These are phyloP conservation scores for Hymenopus coronatus DNA, from an alignment of 2,888 invertebrate species.

Conservation along the genomic window DNA sequence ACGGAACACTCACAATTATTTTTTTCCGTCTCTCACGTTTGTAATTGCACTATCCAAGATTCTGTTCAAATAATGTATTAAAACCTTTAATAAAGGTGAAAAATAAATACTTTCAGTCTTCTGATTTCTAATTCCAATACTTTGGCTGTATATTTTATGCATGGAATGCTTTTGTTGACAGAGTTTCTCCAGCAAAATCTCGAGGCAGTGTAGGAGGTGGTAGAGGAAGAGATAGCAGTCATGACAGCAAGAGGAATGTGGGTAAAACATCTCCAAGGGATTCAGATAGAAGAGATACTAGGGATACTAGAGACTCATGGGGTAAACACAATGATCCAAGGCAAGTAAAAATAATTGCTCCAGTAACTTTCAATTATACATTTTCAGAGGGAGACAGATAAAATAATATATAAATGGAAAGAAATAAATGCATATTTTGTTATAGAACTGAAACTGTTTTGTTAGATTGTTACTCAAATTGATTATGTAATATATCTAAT, in stretches of 20 bases:
- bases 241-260: conserved; percentile 21
- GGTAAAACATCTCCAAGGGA: conserved; percentile 28
- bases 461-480: too few species aligned
- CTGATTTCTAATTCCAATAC: not conserved
- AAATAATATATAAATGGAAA: too few species aligned
- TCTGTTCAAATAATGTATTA: too few species aligned
- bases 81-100: too few species aligned
- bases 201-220: conserved; percentile 21
- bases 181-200: conserved; percentile 24
- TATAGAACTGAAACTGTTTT: too few species aligned
- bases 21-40: too few species aligned
- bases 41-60: too few species aligned
- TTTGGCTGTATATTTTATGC: not conserved
- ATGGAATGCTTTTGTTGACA: not conserved
- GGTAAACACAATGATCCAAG: conserved; percentile 16
- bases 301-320: conserved; percentile 19
- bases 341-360: not conserved
- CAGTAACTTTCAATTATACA: too few species aligned
- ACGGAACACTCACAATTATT: too few species aligned
- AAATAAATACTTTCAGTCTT: not conserved
- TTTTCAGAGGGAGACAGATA: too few species aligned
- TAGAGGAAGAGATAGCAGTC: conserved; percentile 26
- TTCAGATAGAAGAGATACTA: conserved; percentile 25
- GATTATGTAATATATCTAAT: too few species aligned
- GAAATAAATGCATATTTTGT: too few species aligned